These are phyloP conservation scores for Polymixis flavicincta DNA, from an alignment of 2,888 invertebrate species.

Conservation along the genomic window DNA sequence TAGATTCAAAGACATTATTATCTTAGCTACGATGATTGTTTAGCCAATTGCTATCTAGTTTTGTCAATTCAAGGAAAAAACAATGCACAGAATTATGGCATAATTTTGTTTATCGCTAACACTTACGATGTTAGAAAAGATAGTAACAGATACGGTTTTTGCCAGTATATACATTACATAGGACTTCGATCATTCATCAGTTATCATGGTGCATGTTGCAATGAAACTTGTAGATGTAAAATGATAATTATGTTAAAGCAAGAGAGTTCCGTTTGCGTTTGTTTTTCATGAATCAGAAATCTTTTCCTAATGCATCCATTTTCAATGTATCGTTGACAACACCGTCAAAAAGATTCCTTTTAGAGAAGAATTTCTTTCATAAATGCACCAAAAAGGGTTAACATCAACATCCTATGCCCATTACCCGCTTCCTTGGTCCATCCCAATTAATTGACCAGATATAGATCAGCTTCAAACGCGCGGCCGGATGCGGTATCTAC, in stretches of 20 bases:
- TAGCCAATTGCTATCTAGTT: slow-evolving; percentile 10
- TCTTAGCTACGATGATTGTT: slow-evolving; percentile 36
- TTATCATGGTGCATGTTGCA: background rate
- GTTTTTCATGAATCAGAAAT: background rate
- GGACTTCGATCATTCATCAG: background rate
- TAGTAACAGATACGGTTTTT: background rate
- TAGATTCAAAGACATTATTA: slow-evolving; percentile 24
- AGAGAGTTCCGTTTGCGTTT: background rate
- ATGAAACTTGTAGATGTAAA: background rate
- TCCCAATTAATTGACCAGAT: slow-evolving; percentile 69
- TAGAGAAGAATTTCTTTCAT: slow-evolving; percentile 49
- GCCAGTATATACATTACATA: background rate
- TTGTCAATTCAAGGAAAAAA: slow-evolving; percentile 11
- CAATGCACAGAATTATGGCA: background rate
- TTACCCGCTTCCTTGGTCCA: slow-evolving; percentile 69
- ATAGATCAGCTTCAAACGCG: slow-evolving; percentile 66
- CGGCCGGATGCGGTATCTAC: slow-evolving; percentile 51
- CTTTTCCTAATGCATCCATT: background rate
- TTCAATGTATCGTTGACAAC: slow-evolving; percentile 18
- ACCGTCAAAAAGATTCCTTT: slow-evolving; percentile 21
- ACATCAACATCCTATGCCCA: slow-evolving; percentile 68
- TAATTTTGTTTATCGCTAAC: background rate
- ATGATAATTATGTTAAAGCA: background rate
- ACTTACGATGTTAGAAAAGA: background rate
- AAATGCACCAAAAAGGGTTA: slow-evolving; percentile 53